These are phyloP conservation scores for Lycaena phlaeas DNA, from an alignment of 2,888 invertebrate species.

Conservation along the genomic window DNA sequence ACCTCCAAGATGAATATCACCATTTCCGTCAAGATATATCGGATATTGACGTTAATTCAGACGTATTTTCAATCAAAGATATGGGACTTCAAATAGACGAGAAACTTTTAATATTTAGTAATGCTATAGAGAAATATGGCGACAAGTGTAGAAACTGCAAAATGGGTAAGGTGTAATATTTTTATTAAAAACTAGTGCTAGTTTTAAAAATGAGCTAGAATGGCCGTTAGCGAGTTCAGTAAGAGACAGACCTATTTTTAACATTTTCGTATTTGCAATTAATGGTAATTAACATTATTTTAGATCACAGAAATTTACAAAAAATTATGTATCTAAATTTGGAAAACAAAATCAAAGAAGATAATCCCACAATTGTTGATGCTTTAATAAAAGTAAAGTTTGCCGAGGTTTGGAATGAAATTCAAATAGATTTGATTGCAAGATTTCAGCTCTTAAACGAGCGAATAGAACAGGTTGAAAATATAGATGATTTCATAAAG, in stretches of 20 bases:
- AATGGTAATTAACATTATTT: too few species aligned
- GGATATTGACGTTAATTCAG: conserved; percentile 9
- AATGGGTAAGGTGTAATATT: conserved; percentile 13
- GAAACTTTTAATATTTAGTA: conserved; percentile 15
- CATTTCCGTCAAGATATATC: conserved; percentile 23
- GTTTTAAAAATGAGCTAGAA: too few species aligned
- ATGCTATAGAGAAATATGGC: conserved; percentile 21
- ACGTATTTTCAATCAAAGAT: conserved; percentile 14
- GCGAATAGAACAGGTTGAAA: conserved; percentile 19
- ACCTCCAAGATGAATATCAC: conserved; percentile 32
- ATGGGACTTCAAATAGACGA: conserved; percentile 15
- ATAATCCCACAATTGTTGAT: conserved; percentile 19
- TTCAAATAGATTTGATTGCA: conserved; percentile 13
- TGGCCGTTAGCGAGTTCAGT: too few species aligned
- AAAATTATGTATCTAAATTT: too few species aligned
- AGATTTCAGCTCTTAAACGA: conserved; percentile 24
- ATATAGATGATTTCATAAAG: conserved; percentile 16
- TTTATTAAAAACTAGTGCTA: too few species aligned
- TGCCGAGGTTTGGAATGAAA: conserved; percentile 15
- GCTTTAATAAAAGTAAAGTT: conserved; percentile 22
- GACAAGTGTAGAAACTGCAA: conserved; percentile 26
- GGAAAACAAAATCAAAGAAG: too few species aligned
- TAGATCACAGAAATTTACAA: too few species aligned
- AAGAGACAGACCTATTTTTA: too few species aligned
- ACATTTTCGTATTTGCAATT: too few species aligned